phyloP scores from a whole-genome alignment of 2,797 vertebrate species.

The Catharus ustulatus region DNA sequence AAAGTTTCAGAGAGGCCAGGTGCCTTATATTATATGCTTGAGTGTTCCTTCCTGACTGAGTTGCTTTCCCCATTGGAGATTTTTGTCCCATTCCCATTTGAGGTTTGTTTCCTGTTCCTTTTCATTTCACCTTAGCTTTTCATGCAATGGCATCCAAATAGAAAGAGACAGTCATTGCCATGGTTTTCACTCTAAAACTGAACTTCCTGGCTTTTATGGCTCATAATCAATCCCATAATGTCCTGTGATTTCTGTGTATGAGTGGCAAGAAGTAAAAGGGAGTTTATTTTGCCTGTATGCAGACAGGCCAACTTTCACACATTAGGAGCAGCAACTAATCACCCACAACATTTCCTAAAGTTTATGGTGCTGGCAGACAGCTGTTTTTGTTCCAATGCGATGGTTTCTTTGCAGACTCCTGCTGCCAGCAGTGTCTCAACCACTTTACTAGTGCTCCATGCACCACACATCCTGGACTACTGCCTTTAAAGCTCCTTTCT shows the following conservation, averaged over 20 bases:
- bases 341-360: slow-evolving; percentile 59
- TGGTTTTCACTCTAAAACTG: slow-evolving; percentile 15
- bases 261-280: slow-evolving; percentile 34
- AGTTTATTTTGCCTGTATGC: slow-evolving; percentile 42
- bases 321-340: slow-evolving; percentile 61
- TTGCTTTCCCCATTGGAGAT: slow-evolving; percentile 38
- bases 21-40: slow-evolving; percentile 30
- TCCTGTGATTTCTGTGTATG: neutral
- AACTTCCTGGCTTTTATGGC: slow-evolving; percentile 49
- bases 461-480: neutral
- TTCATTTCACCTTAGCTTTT: slow-evolving; percentile 40
- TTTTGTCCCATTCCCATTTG: slow-evolving; percentile 20
- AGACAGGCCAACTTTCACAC: slow-evolving; percentile 66
- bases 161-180: slow-evolving; percentile 26
- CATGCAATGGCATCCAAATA: neutral
- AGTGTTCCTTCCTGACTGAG: slow-evolving; percentile 22
- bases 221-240: slow-evolving; percentile 50
- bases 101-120: slow-evolving; percentile 44
- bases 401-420: slow-evolving; percentile 23
- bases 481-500: neutral
- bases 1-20: slow-evolving; percentile 10
- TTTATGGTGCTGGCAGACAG: slow-evolving; percentile 55
- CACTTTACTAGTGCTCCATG: neutral
- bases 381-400: slow-evolving; percentile 43
- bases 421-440: slow-evolving; percentile 37